Evolutionary conservation across 2,113 vertebrate species (phyloP), one percentile per base, ranked within the genome.

Genomic region (Pelecanoides urinatrix): DNA sequence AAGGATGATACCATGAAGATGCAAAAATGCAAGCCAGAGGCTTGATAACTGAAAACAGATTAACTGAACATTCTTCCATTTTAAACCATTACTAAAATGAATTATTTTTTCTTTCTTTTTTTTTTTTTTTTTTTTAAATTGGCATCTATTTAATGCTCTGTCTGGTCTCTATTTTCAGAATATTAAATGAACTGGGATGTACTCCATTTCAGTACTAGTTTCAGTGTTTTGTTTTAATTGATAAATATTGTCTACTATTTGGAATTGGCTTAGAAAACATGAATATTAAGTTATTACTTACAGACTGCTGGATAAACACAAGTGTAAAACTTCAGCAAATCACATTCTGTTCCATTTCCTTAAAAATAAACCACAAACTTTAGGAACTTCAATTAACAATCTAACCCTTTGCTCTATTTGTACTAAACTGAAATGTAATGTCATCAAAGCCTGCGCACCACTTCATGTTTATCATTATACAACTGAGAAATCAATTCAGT

Each of bases 281-380:
- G 20, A 87, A 87, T 85, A 53, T 73, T 63, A 63, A 83, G 45
- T 90, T 72, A 47, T 42, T 93, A 98, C 98, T 98, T 98, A 98
- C 98, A 93, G 40, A 98, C 61, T 82, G 91, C 53, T 20, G 97
- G 98, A 87, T 97, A 98, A 89, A 98, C 98, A 94, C 98, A 98
- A 21, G 73, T 98, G 90, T 98, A 98, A 94, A 97, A 97, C 63
- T 92, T 97, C 73, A 97, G 78, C 91, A 98, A 88, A 71, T 98
- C 97, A 88, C 98, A 98, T 88, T 98, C 98, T 89, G 82, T 84
- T 66, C 97, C 98, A 52, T 96, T 98, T 96, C 98, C 98, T 98
- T 97, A 93, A 97, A 97, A 94, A 95, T 34, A 97, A 82, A 61
- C 14, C n/a, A 67, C 30, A 84, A 49, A 29, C 5, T 56, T 94